These are phyloP conservation scores for Arbacia lixula DNA, from an alignment of 53 echinoderm and acorn worm species.

Conservation along the genomic window DNA sequence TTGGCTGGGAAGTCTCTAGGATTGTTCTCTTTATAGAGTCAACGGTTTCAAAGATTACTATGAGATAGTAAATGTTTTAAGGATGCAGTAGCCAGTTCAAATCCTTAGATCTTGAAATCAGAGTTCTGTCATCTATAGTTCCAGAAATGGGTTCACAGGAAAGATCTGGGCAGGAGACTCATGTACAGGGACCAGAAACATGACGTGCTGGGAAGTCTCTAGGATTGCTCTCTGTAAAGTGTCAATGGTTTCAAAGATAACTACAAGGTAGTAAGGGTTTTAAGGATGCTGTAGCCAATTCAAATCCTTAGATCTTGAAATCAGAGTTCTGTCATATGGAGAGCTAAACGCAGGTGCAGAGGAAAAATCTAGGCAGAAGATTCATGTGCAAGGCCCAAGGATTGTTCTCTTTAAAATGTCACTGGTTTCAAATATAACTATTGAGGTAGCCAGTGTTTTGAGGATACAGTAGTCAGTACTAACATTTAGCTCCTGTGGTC, in stretches of 20 bases:
- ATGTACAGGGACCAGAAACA: neutral
- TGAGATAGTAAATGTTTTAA: too few relatives aligned
- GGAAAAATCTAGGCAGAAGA: neutral
- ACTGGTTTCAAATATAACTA: too few relatives aligned
- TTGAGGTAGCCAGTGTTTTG: too few relatives aligned
- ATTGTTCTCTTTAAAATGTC: too few relatives aligned
- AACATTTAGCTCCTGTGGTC: slow-evolving; percentile 78
- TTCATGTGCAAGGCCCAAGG: too few relatives aligned
- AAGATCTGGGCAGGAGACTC: neutral
- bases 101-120: neutral
- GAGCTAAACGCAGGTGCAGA: neutral
- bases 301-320: neutral
- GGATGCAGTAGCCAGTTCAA: neutral
- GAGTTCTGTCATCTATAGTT: neutral
- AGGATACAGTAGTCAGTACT: slow-evolving; percentile 75
- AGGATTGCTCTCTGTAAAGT: too few relatives aligned
- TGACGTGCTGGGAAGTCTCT: neutral
- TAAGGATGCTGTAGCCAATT: too few relatives aligned
- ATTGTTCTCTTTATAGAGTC: too few relatives aligned
- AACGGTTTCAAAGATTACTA: too few relatives aligned
- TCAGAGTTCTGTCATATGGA: neutral
- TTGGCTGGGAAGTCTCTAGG: neutral
- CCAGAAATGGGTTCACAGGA: neutral
- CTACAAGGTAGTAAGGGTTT: too few relatives aligned
- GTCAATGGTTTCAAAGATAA: too few relatives aligned